phyloP scores from a whole-genome alignment of 1,140 invertebrate genomes.

The Physella acuta region DNA sequence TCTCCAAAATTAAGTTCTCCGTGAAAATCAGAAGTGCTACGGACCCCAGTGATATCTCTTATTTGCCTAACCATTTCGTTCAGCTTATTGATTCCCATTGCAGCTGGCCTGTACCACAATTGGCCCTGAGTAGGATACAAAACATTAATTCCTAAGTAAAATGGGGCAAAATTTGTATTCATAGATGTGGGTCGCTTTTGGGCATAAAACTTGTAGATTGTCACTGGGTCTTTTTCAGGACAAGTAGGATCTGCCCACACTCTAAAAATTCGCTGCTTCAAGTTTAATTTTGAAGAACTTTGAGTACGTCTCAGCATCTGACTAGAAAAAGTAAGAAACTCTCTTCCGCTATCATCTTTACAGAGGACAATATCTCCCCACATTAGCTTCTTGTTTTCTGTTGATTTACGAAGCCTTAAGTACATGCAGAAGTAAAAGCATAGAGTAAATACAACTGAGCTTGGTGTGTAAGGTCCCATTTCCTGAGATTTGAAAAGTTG shows the following conservation, averaged over 20 bases:
- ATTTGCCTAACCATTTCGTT: slow-evolving; percentile 53
- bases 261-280: slow-evolving; percentile 29
- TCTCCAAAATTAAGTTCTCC: background rate
- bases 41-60: slow-evolving; percentile 46
- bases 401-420: slow-evolving; percentile 47
- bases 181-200: slow-evolving; percentile 42
- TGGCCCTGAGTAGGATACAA: slow-evolving; percentile 40
- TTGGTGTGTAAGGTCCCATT: slow-evolving; percentile 51
- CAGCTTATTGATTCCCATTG: slow-evolving; percentile 53
- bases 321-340: slow-evolving; percentile 45
- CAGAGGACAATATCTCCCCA: slow-evolving; percentile 52
- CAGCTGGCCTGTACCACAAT: slow-evolving; percentile 47
- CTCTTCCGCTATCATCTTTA: slow-evolving; percentile 38
- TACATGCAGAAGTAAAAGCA: slow-evolving; percentile 51
- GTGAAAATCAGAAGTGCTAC: slow-evolving; percentile 14
- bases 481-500: slow-evolving; percentile 46
- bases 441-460: slow-evolving; percentile 47
- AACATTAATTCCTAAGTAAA: slow-evolving; percentile 46
- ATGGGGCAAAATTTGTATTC: slow-evolving; percentile 45
- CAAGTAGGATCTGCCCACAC: slow-evolving; percentile 40
- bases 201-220: slow-evolving; percentile 50
- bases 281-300: slow-evolving; percentile 30
- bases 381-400: slow-evolving; percentile 51
- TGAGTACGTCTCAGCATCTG: slow-evolving; percentile 32
- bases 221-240: slow-evolving; percentile 45